Evolutionary conservation across 2,888 invertebrate genomes (phyloP).

Genomic region (Caenorhabditis sulstoni): DNA sequence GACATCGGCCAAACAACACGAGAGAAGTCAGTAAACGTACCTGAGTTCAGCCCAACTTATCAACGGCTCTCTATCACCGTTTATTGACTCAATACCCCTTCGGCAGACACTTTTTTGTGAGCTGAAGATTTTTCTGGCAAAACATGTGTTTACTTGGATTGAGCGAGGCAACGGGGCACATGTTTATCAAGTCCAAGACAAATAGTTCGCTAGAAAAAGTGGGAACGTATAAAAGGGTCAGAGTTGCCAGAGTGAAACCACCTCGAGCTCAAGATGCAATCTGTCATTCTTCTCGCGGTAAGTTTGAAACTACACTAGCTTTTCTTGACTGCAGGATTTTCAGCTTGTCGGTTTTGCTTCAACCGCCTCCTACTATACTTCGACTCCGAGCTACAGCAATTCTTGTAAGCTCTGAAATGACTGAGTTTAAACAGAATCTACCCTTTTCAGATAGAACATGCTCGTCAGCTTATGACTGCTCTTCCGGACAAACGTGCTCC

Average conservation of each 20-base stretch:
- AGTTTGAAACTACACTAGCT: neutral
- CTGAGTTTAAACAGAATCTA: too few species aligned
- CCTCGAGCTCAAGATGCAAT: slow-evolving; percentile 42
- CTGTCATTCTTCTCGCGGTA: slow-evolving; percentile 40
- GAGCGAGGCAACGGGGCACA: slow-evolving; percentile 26
- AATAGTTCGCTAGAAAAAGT: slow-evolving; percentile 39
- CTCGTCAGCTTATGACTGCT: slow-evolving; percentile 52
- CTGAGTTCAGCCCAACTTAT: slow-evolving; percentile 45
- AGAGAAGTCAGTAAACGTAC: slow-evolving; percentile 37
- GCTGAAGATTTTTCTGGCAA: slow-evolving; percentile 50
- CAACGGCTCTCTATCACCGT: slow-evolving; percentile 38
- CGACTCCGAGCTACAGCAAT: slow-evolving; percentile 43
- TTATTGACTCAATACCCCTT: slow-evolving; percentile 45
- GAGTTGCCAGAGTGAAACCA: slow-evolving; percentile 28
- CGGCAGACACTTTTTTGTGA: slow-evolving; percentile 50
- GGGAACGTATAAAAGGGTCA: slow-evolving; percentile 39
- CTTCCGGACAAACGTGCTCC: slow-evolving; percentile 51
- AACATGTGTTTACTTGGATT: slow-evolving; percentile 61
- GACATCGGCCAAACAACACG: slow-evolving; percentile 48
- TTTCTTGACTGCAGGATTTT: neutral
- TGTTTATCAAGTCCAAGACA: slow-evolving; percentile 58
- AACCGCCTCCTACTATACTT: slow-evolving; percentile 47
- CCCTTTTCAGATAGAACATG: slow-evolving; percentile 43
- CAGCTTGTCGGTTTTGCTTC: slow-evolving; percentile 49
- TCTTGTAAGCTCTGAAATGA: slow-evolving; percentile 1